phyloP scores from a whole-genome alignment of 2,113 vertebrate species.

The Dicrurus megarhynchus region DNA sequence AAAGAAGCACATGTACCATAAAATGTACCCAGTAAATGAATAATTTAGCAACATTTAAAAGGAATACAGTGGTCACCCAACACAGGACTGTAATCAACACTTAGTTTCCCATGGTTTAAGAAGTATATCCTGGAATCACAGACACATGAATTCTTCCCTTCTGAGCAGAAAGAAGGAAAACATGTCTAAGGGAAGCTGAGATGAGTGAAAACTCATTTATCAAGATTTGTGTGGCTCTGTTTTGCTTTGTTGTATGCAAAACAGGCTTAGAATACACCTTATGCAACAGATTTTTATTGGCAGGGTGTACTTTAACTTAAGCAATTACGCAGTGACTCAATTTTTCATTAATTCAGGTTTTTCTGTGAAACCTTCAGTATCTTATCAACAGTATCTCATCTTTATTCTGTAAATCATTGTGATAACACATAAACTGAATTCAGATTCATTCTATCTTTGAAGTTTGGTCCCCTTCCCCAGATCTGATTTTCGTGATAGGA shows the following conservation, averaged over 20 bases:
- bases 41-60: constrained; percentile 31
- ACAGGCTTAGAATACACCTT: neutral
- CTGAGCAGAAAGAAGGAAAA: neutral
- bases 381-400: neutral
- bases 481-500: neutral
- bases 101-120: neutral
- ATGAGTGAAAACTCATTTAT: neutral
- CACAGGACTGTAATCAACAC: neutral
- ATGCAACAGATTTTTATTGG: neutral
- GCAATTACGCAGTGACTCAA: neutral
- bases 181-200: neutral
- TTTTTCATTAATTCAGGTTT: neutral
- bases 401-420: neutral
- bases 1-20: neutral
- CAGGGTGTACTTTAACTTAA: neutral
- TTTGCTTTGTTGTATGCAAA: neutral
- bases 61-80: neutral
- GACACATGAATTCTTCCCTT: neutral
- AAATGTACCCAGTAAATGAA: neutral
- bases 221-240: neutral
- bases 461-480: neutral
- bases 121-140: neutral
- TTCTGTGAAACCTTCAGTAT: neutral
- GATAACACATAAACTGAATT: neutral
- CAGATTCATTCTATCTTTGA: neutral